Conservation (phyloP, 2,797 vertebrate genomes). For the Neosilurus mollespiculum region DNA sequence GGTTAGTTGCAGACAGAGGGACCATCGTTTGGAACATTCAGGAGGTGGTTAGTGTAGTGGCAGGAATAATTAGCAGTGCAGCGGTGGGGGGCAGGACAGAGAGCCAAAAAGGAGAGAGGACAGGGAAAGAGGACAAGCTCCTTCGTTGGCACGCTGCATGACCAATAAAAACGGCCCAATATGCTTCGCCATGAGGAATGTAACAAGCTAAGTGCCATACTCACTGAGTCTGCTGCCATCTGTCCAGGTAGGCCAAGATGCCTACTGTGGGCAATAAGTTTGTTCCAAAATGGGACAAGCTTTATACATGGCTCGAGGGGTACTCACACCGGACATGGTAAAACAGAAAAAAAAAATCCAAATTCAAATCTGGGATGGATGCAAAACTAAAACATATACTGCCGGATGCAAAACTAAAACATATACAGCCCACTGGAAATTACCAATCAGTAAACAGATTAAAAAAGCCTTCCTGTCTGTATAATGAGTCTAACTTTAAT, state of each 20-base stretch:
- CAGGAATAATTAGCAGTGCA: constrained; percentile 68
- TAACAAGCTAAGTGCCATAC: constrained; percentile 55
- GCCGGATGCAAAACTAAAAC: not conserved
- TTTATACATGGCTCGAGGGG: constrained; percentile 11
- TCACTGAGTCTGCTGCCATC: constrained; percentile 51
- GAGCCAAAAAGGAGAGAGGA: constrained; percentile 37
- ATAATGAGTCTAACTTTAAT: not conserved
- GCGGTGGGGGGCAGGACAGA: constrained; percentile 55
- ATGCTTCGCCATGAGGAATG: constrained; percentile 54
- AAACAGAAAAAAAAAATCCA: constrained; percentile 30
- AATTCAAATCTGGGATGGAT: not conserved
- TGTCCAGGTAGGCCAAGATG: constrained; percentile 55
- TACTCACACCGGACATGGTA: constrained; percentile 31
- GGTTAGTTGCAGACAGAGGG: constrained; percentile 66
- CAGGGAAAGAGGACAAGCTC: constrained; percentile 42
- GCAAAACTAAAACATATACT: not conserved
- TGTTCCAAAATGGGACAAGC: not conserved
- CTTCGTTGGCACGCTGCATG: constrained; percentile 54
- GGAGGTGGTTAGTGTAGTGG: constrained; percentile 66
- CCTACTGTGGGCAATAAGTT: constrained; percentile 5
- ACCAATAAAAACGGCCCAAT: constrained; percentile 53
- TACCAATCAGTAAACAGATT: not conserved
- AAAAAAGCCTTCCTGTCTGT: not conserved
- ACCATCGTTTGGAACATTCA: constrained; percentile 61
- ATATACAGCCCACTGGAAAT: not conserved